Evolutionary conservation across 2,888 invertebrate species (phyloP).

Genomic region (Subacronicta megacephala): DNA sequence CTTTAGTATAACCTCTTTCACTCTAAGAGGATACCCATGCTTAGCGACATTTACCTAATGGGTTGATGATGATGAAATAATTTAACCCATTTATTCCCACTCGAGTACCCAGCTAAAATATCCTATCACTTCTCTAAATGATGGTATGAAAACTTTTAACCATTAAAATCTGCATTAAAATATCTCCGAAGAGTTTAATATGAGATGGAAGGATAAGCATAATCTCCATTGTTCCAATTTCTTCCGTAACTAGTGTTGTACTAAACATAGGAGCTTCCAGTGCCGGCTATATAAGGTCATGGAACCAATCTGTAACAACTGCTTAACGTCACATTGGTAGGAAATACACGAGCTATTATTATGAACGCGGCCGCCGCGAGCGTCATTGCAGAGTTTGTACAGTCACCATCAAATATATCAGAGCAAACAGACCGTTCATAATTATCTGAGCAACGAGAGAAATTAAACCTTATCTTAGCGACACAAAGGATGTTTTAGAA

Average conservation of each 20-base stretch:
- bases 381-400: too few relatives aligned
- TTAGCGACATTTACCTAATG: too few relatives aligned
- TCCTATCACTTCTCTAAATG: not conserved
- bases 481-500: too few relatives aligned
- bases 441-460: too few relatives aligned
- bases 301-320: constrained; percentile 69
- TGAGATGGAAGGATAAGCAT: constrained; percentile 33
- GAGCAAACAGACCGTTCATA: too few relatives aligned
- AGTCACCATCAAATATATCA: too few relatives aligned
- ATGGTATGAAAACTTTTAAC: not conserved
- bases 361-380: not conserved
- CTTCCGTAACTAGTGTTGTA: constrained; percentile 41
- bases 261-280: constrained; percentile 45
- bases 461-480: too few relatives aligned
- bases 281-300: constrained; percentile 49
- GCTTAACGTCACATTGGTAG: constrained; percentile 34
- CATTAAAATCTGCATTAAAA: not conserved
- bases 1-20: too few relatives aligned
- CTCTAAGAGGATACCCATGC: too few relatives aligned
- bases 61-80: too few relatives aligned
- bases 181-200: not conserved
- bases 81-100: too few relatives aligned
- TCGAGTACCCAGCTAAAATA: too few relatives aligned
- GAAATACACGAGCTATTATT: constrained; percentile 26
- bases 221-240: constrained; percentile 46